phyloP scores from a whole-genome alignment of 2,113 vertebrate species.

The Macroglossus sobrinus region DNA sequence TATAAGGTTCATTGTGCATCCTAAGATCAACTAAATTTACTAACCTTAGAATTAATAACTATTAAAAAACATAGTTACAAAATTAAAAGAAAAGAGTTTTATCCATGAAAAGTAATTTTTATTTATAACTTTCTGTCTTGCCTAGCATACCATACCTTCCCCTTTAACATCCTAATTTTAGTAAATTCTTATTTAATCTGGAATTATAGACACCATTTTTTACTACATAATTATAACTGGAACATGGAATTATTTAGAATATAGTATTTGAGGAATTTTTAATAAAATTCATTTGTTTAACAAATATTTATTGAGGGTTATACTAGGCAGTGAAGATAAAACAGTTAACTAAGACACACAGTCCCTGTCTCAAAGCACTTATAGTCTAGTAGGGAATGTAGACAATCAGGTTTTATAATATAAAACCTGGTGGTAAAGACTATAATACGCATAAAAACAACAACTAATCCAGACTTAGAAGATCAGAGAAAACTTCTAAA shows the following conservation, averaged over 20 bases:
- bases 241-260: background rate
- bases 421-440: background rate
- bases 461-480: background rate
- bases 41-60: background rate
- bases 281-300: background rate
- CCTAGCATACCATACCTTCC: background rate
- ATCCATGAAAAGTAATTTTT: background rate
- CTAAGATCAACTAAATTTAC: background rate
- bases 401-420: background rate
- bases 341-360: background rate
- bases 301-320: background rate
- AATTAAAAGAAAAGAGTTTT: background rate
- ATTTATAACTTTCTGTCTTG: background rate
- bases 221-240: background rate
- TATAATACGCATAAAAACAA: background rate
- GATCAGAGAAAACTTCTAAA: background rate
- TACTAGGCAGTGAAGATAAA: background rate
- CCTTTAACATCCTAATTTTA: background rate
- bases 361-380: background rate
- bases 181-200: background rate
- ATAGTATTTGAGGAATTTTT: background rate
- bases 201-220: background rate
- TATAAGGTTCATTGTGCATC: background rate
- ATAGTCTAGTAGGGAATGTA: background rate
- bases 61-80: background rate